These are phyloP conservation scores for Criorhina ranunculi DNA, from an alignment of 2,888 invertebrate genomes.

Conservation along the genomic window DNA sequence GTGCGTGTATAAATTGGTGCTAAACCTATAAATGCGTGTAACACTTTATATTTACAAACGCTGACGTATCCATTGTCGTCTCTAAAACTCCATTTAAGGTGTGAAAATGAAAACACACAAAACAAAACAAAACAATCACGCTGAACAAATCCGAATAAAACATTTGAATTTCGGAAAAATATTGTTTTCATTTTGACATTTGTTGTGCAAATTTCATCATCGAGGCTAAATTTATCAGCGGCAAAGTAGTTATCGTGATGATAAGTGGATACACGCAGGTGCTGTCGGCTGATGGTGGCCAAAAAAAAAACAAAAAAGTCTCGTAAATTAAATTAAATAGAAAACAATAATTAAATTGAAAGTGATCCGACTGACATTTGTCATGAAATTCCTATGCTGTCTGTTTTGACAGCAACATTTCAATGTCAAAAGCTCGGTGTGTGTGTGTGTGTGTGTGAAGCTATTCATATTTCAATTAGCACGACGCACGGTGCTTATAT, in stretches of 20 bases:
- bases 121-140: too few relatives aligned
- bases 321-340: slow-evolving; percentile 3
- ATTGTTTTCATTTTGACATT: slow-evolving; percentile 4
- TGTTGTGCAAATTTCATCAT: slow-evolving; percentile 17
- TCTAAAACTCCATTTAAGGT: slow-evolving; percentile 6
- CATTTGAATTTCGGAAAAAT: slow-evolving; percentile 22
- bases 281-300: too few relatives aligned
- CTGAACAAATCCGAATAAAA: slow-evolving; percentile 9
- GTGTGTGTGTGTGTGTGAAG: background rate
- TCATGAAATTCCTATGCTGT: background rate
- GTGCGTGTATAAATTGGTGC: slow-evolving; percentile 40
- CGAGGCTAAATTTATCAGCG: slow-evolving; percentile 27
- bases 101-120: slow-evolving; percentile 2
- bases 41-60: too few relatives aligned
- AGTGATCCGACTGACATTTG: slow-evolving; percentile 3
- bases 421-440: background rate
- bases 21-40: slow-evolving; percentile 21
- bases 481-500: too few relatives aligned
- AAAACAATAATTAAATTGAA: slow-evolving; percentile 20
- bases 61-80: background rate
- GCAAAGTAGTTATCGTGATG: slow-evolving; percentile 27
- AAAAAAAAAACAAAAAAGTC: too few relatives aligned
- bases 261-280: slow-evolving; percentile 27
- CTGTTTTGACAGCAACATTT: background rate
- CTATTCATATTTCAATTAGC: too few relatives aligned